These are phyloP conservation scores for Yponomeuta plumbellus DNA, from an alignment of 2,888 invertebrate species.

Conservation along the genomic window DNA sequence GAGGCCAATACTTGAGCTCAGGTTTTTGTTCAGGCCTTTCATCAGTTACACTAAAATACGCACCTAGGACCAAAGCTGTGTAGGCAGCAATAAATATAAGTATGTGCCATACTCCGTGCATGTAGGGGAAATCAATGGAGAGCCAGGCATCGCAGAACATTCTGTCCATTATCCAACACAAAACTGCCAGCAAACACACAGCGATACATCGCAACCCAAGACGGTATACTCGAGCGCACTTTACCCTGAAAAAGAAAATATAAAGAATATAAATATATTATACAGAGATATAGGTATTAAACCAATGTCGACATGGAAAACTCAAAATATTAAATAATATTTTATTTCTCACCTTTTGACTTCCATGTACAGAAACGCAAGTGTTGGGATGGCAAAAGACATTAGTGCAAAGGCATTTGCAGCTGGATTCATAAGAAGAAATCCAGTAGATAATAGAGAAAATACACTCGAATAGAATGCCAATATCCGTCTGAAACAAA, in stretches of 20 bases:
- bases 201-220: slow-evolving; percentile 83
- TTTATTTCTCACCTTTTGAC: slow-evolving; percentile 80
- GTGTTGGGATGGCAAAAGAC: slow-evolving; percentile 82
- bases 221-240: slow-evolving; percentile 80
- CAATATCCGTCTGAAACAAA: slow-evolving; percentile 75
- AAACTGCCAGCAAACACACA: slow-evolving; percentile 82
- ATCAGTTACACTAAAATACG: slow-evolving; percentile 85
- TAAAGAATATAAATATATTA: too few relatives aligned
- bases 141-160: slow-evolving; percentile 88
- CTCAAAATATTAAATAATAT: neutral
- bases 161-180: slow-evolving; percentile 87
- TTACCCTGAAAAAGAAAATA: slow-evolving; percentile 59
- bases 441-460: slow-evolving; percentile 79
- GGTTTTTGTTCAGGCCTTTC: slow-evolving; percentile 84
- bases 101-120: slow-evolving; percentile 90
- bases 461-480: slow-evolving; percentile 76
- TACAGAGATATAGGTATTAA: too few relatives aligned
- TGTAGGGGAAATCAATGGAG: slow-evolving; percentile 85
- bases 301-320: neutral
- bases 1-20: slow-evolving; percentile 85
- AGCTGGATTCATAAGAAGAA: slow-evolving; percentile 85
- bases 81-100: slow-evolving; percentile 88
- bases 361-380: slow-evolving; percentile 80
- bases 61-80: slow-evolving; percentile 85
- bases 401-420: slow-evolving; percentile 89